Percentiles rank a stretch among this genome's conserved stretches.
These are phyloP conservation scores for Mionectes olivaceus DNA, from an alignment of 2,797 vertebrate genomes.

Conservation along the genomic window DNA sequence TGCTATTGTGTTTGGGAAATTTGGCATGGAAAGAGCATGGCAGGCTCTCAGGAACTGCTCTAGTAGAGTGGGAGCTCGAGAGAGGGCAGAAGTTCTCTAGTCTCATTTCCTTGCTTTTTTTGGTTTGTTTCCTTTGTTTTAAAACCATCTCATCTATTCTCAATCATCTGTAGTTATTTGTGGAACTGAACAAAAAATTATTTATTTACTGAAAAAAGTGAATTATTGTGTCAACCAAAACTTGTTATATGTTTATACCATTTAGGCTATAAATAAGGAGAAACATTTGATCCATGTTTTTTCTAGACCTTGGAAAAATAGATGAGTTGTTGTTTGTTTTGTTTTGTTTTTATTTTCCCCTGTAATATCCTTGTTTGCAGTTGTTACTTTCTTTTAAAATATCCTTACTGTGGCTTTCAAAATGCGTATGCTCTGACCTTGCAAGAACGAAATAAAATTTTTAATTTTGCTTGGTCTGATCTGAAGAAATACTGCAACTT, in stretches of 20 bases:
- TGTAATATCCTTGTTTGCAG: neutral
- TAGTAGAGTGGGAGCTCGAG: neutral
- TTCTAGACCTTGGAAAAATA: neutral
- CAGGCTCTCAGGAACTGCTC: neutral
- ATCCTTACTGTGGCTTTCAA: neutral
- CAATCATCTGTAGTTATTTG: neutral
- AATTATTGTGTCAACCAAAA: neutral
- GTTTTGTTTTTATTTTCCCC: neutral
- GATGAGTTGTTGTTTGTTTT: neutral
- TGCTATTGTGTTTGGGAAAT: neutral
- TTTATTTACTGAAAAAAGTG: neutral
- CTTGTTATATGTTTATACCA: neutral
- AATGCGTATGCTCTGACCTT: neutral
- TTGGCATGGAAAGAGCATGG: neutral
- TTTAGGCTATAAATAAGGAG: constrained; percentile 1
- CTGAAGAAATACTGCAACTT: neutral
- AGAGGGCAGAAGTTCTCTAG: neutral
- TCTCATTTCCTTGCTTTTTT: neutral
- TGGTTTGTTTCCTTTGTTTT: neutral
- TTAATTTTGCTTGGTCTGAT: neutral
- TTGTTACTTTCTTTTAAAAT: neutral
- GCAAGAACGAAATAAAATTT: neutral
- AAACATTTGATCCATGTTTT: neutral
- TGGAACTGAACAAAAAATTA: neutral
- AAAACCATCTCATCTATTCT: neutral